phyloP scores from a whole-genome alignment of 2,888 invertebrate genomes.

The Coleophora deauratella region DNA sequence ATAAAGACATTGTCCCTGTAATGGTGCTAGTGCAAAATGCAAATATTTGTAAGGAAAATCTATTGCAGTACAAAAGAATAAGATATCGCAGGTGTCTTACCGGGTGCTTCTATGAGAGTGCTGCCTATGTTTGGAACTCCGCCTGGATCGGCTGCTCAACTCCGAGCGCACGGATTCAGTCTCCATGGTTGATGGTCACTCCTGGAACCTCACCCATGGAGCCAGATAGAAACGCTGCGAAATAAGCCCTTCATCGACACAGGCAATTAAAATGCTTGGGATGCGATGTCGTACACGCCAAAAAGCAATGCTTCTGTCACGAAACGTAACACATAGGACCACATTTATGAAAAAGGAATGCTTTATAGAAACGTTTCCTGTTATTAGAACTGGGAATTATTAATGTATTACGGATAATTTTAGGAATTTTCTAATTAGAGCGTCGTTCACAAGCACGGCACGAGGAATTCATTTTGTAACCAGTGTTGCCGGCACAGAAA shows the following conservation, averaged over 20 bases:
- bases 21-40: too few relatives aligned
- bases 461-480: conserved; percentile 47
- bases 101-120: conserved; percentile 79
- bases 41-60: too few relatives aligned
- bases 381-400: conserved; percentile 29
- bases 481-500: too few relatives aligned
- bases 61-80: too few relatives aligned
- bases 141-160: conserved; percentile 86
- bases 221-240: conserved; percentile 36
- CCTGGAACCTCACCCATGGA: conserved; percentile 47
- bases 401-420: conserved; percentile 45
- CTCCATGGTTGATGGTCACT: conserved; percentile 79
- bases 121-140: conserved; percentile 77
- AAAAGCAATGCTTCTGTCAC: conserved; percentile 25
- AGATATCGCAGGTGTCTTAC: conserved; percentile 60
- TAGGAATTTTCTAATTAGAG: conserved; percentile 39
- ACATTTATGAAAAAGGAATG: conserved; percentile 7
- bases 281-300: conserved; percentile 38
- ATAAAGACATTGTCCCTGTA: too few relatives aligned
- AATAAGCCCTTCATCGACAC: conserved; percentile 39
- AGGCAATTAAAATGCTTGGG: conserved; percentile 59
- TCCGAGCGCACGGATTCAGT: conserved; percentile 96
- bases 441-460: conserved; percentile 46
- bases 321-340: conserved; percentile 16
- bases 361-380: conserved; percentile 11